These are phyloP conservation scores for Myotis davidii DNA, from an alignment of 2,113 vertebrate genomes.

Conservation along the genomic window DNA sequence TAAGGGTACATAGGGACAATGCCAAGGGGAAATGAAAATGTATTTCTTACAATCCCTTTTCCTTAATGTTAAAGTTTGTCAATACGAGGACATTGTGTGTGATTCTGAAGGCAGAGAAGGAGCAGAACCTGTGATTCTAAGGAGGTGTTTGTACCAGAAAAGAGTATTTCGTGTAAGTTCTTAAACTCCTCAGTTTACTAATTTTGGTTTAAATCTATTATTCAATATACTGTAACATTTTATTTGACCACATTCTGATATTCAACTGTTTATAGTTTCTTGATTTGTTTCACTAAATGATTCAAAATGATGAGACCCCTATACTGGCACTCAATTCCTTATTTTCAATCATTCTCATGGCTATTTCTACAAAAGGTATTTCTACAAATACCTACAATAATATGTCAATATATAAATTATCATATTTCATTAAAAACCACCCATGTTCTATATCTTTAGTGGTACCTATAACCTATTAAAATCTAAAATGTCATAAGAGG, in stretches of 20 bases:
- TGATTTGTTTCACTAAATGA: neutral
- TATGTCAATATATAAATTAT: neutral
- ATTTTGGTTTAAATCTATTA: neutral
- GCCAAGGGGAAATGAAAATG: neutral
- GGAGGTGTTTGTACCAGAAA: neutral
- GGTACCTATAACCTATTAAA: neutral
- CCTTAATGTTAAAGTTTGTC: neutral
- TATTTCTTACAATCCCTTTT: neutral
- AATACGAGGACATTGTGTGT: neutral
- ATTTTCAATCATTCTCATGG: neutral
- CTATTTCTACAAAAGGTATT: neutral
- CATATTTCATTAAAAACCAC: neutral
- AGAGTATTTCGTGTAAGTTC: neutral
- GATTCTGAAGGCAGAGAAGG: neutral
- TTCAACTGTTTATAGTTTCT: neutral
- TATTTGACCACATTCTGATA: neutral
- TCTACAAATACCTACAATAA: neutral
- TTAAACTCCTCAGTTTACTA: neutral
- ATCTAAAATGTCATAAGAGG: neutral
- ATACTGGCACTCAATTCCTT: neutral
- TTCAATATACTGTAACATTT: neutral
- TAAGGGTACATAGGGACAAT: neutral
- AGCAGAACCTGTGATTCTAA: neutral
- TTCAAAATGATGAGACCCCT: neutral
- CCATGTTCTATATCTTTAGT: neutral